Conservation (phyloP, 2,797 vertebrate species). For the Hafferia zeledoni region DNA sequence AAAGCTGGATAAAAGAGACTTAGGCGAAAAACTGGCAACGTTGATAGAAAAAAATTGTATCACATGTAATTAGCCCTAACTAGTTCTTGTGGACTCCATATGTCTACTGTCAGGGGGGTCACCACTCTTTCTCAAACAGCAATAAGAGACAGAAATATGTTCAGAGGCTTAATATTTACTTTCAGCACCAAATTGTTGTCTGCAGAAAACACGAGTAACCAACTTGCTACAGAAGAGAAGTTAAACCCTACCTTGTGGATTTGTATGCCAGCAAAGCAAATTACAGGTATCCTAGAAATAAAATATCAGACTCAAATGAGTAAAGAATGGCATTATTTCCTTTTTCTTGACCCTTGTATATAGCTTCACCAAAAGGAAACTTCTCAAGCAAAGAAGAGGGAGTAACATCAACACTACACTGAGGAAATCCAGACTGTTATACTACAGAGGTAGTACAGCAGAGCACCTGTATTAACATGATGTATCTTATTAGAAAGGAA, state of each 20-base stretch:
- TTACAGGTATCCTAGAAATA: neutral
- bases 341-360: neutral
- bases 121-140: neutral
- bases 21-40: neutral
- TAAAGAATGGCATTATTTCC: neutral
- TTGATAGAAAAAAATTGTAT: neutral
- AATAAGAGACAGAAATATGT: neutral
- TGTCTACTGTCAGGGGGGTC: rapidly evolving
- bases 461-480: neutral
- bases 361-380: neutral
- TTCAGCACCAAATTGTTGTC: neutral
- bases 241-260: neutral
- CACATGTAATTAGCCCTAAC: neutral
- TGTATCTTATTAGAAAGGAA: neutral
- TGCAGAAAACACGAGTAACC: neutral
- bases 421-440: neutral
- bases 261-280: neutral
- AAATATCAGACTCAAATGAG: neutral
- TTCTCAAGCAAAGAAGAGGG: neutral
- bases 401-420: neutral
- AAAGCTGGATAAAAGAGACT: neutral
- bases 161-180: neutral
- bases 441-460: neutral
- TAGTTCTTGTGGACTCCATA: neutral
- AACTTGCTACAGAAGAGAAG: neutral